A percentile compares a stretch with the other conserved stretches of the same genome.
Conservation (phyloP, 2,113 vertebrate genomes). For the Seriola dumerili region DNA sequence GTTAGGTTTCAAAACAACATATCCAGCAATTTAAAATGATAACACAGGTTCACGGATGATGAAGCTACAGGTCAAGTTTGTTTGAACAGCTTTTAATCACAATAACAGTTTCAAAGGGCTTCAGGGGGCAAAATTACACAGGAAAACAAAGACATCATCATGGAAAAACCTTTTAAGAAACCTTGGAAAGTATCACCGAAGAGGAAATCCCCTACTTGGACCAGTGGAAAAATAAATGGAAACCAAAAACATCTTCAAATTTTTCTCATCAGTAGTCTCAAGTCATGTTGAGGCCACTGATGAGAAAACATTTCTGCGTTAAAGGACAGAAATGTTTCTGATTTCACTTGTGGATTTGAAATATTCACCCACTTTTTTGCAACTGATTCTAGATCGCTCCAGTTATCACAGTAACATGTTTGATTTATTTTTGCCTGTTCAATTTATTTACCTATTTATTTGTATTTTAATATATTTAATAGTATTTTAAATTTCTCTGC, state of each 20-base stretch:
- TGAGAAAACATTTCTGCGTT: no score
- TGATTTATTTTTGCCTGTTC: no score
- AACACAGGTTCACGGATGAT: background rate
- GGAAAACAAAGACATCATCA: constrained; percentile 20
- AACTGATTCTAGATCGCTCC: no score
- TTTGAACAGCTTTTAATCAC: constrained; percentile 8
- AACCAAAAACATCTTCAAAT: constrained; percentile 13
- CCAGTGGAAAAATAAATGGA: constrained; percentile 15
- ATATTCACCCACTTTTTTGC: no score
- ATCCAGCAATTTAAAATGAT: background rate
- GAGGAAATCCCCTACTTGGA: constrained; percentile 22
- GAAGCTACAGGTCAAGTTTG: background rate
- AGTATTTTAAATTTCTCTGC: no score
- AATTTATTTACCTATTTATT: no score
- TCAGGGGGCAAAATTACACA: background rate
- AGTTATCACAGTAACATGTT: no score
- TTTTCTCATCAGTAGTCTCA: constrained; percentile 5
- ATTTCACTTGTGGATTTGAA: no score
- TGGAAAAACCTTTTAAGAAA: constrained; percentile 44
- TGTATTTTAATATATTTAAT: no score
- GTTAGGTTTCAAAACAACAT: background rate
- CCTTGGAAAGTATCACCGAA: background rate
- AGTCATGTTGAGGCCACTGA: background rate
- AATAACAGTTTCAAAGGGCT: constrained; percentile 23
- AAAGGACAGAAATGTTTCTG: no score